Evolutionary conservation across 35 echinoderm and acorn worm genomes (phyloP).

Genomic region (Chiridota heheva): DNA sequence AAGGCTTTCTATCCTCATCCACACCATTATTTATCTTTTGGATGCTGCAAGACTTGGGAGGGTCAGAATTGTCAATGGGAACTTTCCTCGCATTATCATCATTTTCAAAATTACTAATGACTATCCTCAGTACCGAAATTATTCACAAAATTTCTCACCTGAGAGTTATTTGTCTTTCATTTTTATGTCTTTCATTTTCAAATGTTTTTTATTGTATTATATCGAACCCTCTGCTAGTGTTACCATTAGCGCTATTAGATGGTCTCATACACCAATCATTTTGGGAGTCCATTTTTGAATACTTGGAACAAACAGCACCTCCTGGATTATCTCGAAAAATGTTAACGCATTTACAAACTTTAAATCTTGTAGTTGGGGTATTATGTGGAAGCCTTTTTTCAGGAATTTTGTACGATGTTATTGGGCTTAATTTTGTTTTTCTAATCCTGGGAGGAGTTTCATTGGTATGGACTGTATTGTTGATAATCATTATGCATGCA

Average conservation of each 20-base stretch:
- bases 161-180: conserved; percentile 38
- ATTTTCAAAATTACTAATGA: conserved; percentile 55
- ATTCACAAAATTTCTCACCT: conserved; percentile 46
- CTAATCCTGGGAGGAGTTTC: conserved; percentile 24
- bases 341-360: conserved; percentile 30
- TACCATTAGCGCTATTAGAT: conserved; percentile 62
- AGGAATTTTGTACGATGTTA: conserved; percentile 50
- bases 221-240: conserved; percentile 72
- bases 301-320: conserved; percentile 57
- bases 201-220: conserved; percentile 56
- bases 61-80: conserved; percentile 60
- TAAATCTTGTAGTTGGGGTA: conserved; percentile 60
- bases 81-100: conserved; percentile 22
- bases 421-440: conserved; percentile 40
- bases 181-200: conserved; percentile 18
- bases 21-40: conserved; percentile 67
- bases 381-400: conserved; percentile 39
- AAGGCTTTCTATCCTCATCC: conserved; percentile 42
- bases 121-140: conserved; percentile 29
- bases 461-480: conserved; percentile 50
- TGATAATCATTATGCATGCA: conserved; percentile 41
- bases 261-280: conserved; percentile 48
- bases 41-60: conserved; percentile 59
- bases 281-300: conserved; percentile 34
- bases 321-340: conserved; percentile 55